Base-by-base conservation (phyloP, 2,888 invertebrate species). In the Drosophila affinis region DNA sequence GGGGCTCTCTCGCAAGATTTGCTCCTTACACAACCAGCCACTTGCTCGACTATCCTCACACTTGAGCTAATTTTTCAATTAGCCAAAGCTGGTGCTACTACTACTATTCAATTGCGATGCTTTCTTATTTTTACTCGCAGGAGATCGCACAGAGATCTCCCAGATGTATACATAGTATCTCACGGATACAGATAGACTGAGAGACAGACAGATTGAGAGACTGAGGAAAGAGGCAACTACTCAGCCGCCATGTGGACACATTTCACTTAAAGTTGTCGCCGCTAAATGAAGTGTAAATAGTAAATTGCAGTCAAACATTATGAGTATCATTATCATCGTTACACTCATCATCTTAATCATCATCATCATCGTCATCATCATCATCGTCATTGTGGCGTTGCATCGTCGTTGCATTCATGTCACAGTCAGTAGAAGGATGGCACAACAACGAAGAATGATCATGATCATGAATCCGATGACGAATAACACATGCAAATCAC, bases 271-370 rank as follows among this genome's bases (percentile, higher is more conserved):
- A 81, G 75, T 86, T 85, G 87, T 85, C 87, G 75, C 77, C 69
- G 84, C 84, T 77, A 88, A 85, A 85, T 88, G 84, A 85, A 88
- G 87, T 85, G 88, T 86, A 85, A 85, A 85, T 86, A 88, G 88
- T 83, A 79, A 88, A 86, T 88, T 88, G 83, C 88, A 83, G 76
- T 86, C 74, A 80, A 77, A 80, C 84, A 81, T 85, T 81, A 85
- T 79, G 76, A 77, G 77, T 74, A 81, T 77, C 75, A 77, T 73
- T 59, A 75, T 51, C 68, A 54, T 73, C 32, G 24, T 60, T 9
- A 34, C 48, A 5, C 27, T 67, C 73, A 78, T 78, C 64, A 70
- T 48, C 49, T 52, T 62, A 39, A 54, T 72, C 48, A 60, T 57
- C 49, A 55, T 76, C 49, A 62, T 61, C 2, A 63, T 53, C 14